Evolutionary conservation across 2,888 invertebrate genomes (phyloP), one percentile per base, ranked within the genome.

Genomic region (Drosophila gaucha): DNA sequence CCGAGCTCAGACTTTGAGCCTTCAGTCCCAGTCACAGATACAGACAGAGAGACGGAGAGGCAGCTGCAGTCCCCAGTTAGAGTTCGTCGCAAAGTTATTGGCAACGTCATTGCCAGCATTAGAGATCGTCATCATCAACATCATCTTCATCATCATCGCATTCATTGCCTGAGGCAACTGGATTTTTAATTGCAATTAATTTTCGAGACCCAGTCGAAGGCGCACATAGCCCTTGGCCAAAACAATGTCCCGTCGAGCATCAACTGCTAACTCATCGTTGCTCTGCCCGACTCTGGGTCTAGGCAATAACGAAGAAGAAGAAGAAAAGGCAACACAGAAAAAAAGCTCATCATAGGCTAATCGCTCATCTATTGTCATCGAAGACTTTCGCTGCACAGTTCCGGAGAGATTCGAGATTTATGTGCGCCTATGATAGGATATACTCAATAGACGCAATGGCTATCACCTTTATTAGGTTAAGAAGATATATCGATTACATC

Each of bases 111-210:
- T 49, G 64, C 31, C 30, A 43, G 64, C 76, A 75, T 75, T 71
- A 52, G 44, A 51, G 72, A 50, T 52, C 55, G 20, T 62, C 20
- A 18, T 18, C 39, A 16, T 16, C 54, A 20, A 16, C 10, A n/a
- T 16, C 18, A 6, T 35, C 20, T 12, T 39, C 28, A 28, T 68
- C 20, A n/a, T 38, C 10, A 8, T 18, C n/a, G 20, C 14, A 28
- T 14, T 26, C n/a, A 22, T 33, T 39, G 54, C 33, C 78, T 47
- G 28, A 26, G 44, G 52, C 59, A 77, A 56, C 78, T 47, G 35
- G 44, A 59, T 55, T 74, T 67, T 77, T 65, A 74, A 86, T 78
- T 78, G 83, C 80, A 79, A 82, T 86, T 83, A 70, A 70, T 70
- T 75, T 80, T 50, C 28, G 36, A 64, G 56, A 47, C 50, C 44